phyloP scores from a whole-genome alignment of 1,140 invertebrate genomes.

The Trachelipus rathkii region DNA sequence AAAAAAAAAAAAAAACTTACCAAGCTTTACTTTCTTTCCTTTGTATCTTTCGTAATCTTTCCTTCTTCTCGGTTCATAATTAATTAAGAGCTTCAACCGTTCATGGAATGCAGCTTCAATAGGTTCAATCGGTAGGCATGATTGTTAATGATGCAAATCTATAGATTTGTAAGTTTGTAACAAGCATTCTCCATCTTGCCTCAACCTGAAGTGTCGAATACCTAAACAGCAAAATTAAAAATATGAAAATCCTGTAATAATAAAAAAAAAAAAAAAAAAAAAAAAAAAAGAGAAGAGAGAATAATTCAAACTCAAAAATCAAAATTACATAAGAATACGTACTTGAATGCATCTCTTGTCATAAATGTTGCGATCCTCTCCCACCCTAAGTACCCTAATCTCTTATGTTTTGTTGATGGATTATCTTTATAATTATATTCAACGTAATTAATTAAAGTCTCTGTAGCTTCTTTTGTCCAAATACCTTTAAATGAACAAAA shows the following conservation, averaged over 20 bases:
- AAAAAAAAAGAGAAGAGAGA: too few species aligned
- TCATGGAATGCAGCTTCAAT: conserved; percentile 26
- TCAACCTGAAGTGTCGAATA: conserved; percentile 33
- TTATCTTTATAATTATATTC: conserved; percentile 29
- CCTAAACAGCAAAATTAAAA: conserved; percentile 1
- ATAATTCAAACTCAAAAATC: too few species aligned
- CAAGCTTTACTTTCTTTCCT: conserved; percentile 33
- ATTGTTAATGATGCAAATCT: conserved; percentile 33
- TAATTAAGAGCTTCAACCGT: conserved; percentile 28
- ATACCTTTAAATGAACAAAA: conserved; percentile 16
- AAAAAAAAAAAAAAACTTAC: conserved; percentile 6
- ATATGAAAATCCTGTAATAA: too few species aligned
- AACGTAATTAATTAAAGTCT: conserved; percentile 28
- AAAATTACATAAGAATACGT: neutral
- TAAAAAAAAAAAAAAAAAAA: too few species aligned
- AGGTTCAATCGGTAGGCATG: conserved; percentile 35
- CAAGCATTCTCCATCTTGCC: conserved; percentile 33
- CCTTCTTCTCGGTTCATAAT: conserved; percentile 32
- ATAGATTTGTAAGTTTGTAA: conserved; percentile 34
- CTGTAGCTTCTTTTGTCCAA: conserved; percentile 33
- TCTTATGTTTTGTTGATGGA: conserved; percentile 27
- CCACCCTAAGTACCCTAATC: conserved; percentile 37
- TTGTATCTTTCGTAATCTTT: conserved; percentile 32
- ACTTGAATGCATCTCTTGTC: conserved; percentile 34
- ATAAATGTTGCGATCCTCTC: conserved; percentile 33